Evolutionary conservation across 2,797 vertebrate genomes (phyloP).

Genomic region (Malurus leucopterus): DNA sequence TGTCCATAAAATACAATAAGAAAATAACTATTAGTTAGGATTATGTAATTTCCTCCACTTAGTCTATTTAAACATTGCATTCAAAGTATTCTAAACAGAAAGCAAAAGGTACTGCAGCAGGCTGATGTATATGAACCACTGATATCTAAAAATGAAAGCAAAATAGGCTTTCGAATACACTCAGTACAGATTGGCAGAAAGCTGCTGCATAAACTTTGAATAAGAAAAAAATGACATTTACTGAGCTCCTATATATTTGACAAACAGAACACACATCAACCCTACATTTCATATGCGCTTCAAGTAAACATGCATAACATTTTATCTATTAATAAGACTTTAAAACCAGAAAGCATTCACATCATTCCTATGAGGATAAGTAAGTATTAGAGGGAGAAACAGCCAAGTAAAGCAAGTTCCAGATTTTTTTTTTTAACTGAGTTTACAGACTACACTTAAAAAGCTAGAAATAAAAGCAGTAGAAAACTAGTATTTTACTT

Average conservation of each 20-base stretch:
- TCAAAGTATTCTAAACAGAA: slow-evolving; percentile 1
- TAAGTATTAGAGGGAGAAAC: neutral
- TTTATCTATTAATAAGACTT: neutral
- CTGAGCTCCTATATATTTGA: neutral
- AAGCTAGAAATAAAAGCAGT: neutral
- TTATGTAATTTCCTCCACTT: neutral
- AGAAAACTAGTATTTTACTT: neutral
- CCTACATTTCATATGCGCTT: neutral
- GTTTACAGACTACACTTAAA: neutral
- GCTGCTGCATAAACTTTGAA: neutral
- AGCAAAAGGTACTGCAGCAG: neutral
- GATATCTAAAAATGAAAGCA: neutral
- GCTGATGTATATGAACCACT: neutral
- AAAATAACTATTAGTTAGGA: neutral
- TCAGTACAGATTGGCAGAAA: neutral
- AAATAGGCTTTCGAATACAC: neutral
- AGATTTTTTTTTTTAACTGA: neutral
- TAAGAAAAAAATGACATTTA: neutral
- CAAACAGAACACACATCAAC: neutral
- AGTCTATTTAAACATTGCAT: neutral
- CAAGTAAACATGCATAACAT: neutral
- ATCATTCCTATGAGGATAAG: neutral
- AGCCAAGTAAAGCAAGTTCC: neutral
- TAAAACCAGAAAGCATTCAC: neutral
- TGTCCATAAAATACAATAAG: neutral